A percentile compares a stretch with the other conserved stretches of the same genome.
These are phyloP conservation scores for Mystacides longicornis DNA, from an alignment of 2,888 invertebrate species.

Conservation along the genomic window DNA sequence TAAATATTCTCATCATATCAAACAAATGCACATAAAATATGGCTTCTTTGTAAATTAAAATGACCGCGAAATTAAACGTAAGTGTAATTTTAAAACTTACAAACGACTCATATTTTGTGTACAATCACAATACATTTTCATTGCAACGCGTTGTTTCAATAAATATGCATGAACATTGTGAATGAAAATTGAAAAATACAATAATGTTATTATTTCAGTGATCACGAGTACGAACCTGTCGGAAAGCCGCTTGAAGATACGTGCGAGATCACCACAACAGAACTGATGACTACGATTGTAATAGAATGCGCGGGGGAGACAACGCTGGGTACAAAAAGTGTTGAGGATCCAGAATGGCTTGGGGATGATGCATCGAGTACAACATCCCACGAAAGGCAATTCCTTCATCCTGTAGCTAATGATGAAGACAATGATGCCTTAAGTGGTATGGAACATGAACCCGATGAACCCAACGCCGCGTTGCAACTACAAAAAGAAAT, in stretches of 20 bases:
- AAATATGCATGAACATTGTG: too few relatives aligned
- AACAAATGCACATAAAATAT: too few relatives aligned
- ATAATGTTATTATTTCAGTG: too few relatives aligned
- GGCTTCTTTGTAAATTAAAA: too few relatives aligned
- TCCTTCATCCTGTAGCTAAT: slow-evolving; percentile 33
- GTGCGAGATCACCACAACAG: slow-evolving; percentile 6
- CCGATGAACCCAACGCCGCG: slow-evolving; percentile 35
- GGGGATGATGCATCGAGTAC: slow-evolving; percentile 45
- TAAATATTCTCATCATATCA: too few relatives aligned
- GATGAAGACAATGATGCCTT: slow-evolving; percentile 36
- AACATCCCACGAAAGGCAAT: slow-evolving; percentile 44
- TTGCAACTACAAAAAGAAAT: slow-evolving; percentile 54
- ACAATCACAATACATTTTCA: too few relatives aligned
- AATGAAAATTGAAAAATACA: too few relatives aligned
- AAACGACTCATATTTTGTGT: too few relatives aligned
- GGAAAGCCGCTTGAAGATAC: slow-evolving; percentile 49
- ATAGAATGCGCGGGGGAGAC: slow-evolving; percentile 1
- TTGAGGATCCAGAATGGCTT: slow-evolving; percentile 28
- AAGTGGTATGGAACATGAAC: slow-evolving; percentile 33
- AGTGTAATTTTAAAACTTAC: too few relatives aligned
- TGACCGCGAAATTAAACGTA: too few relatives aligned
- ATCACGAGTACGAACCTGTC: slow-evolving; percentile 90
- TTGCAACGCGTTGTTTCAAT: too few relatives aligned
- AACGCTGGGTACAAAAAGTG: slow-evolving; percentile 15
- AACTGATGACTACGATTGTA: background rate